phyloP scores from a whole-genome alignment of 1,140 invertebrate genomes.

The Drosophila athabasca region DNA sequence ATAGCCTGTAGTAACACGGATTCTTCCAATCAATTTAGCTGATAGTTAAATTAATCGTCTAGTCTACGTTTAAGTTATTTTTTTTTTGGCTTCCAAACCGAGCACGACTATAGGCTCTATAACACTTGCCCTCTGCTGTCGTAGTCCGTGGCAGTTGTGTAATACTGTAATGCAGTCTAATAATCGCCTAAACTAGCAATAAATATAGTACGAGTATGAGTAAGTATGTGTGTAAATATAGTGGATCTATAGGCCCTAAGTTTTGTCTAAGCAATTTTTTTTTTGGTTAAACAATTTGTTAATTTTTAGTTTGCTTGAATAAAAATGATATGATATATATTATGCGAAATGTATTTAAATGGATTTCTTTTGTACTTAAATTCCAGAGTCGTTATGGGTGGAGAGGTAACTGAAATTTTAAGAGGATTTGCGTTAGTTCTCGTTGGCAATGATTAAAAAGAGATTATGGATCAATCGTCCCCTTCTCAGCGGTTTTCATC shows the following conservation, averaged over 20 bases:
- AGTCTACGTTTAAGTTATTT: constrained; percentile 64
- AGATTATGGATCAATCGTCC: too few relatives aligned
- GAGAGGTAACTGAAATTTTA: too few relatives aligned
- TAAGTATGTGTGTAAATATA: constrained; percentile 47
- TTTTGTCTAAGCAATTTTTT: constrained; percentile 32
- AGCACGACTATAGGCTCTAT: constrained; percentile 11
- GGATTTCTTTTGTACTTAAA: not conserved
- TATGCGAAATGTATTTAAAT: constrained; percentile 10
- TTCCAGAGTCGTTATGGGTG: too few relatives aligned
- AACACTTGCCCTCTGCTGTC: constrained; percentile 15
- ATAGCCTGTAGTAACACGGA: constrained; percentile 40
- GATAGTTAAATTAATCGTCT: constrained; percentile 77
- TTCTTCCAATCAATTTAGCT: constrained; percentile 59
- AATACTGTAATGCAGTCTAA: constrained; percentile 56
- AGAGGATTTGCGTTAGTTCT: too few relatives aligned
- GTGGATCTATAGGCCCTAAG: constrained; percentile 33
- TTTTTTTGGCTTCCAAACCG: constrained; percentile 20
- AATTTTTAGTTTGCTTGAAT: constrained; percentile 76
- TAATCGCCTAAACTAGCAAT: constrained; percentile 32
- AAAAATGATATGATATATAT: constrained; percentile 47
- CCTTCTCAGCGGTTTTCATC: too few relatives aligned
- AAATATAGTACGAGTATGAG: constrained; percentile 12
- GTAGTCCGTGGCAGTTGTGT: constrained; percentile 22
- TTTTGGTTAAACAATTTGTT: constrained; percentile 69
- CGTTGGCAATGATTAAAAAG: too few relatives aligned